Evolutionary conservation across 1,140 invertebrate genomes (phyloP), one percentile per base, ranked within the genome.

Genomic region (Cydia pomonella): DNA sequence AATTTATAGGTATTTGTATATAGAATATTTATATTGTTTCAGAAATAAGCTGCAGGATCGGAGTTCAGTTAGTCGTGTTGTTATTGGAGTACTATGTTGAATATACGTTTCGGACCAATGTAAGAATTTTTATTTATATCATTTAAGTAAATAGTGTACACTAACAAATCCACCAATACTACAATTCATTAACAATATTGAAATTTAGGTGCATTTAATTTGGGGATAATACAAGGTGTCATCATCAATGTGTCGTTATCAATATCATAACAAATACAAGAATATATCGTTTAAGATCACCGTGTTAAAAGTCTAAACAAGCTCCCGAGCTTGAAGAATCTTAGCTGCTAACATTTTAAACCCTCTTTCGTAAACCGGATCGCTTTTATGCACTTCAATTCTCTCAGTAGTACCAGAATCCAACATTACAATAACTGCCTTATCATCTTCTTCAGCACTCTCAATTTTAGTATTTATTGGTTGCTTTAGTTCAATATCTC

Each of bases 21-120:
- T 47, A n/a, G n/a, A 21, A 59, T 59, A 10, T 21, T 59, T 59
- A 7, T 59, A 12, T 59, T 59, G 53, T 59, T 59, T 59, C 53
- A 59, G 53, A 59, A 21, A 23, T 59, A 59, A 59, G 21, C 4
- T 21, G 50, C 18, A 23, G 5, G n/a, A 21, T 9, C 23, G 53
- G 53, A 59, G 21, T 59, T 23, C 53, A 23, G 7, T 10, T 3
- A 9, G 41, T 5, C 47, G n/a, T 50, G n/a, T 18, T 50, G 21
- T 59, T 23, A 23, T 23, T 59, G 9, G 21, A 23, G 6, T 23
- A 59, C 53, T 23, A 18, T 50, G 44, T 59, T 21, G 21, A 59
- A 23, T 59, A 59, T 59, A 59, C 21, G 53, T 23, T 59, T 59
- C 21, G 53, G 53, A 59, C 53, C 21, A 2, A 59, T 23, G 53